Base-by-base conservation (phyloP, 2,113 vertebrate genomes). In the Marcusenius ussheri region DNA sequence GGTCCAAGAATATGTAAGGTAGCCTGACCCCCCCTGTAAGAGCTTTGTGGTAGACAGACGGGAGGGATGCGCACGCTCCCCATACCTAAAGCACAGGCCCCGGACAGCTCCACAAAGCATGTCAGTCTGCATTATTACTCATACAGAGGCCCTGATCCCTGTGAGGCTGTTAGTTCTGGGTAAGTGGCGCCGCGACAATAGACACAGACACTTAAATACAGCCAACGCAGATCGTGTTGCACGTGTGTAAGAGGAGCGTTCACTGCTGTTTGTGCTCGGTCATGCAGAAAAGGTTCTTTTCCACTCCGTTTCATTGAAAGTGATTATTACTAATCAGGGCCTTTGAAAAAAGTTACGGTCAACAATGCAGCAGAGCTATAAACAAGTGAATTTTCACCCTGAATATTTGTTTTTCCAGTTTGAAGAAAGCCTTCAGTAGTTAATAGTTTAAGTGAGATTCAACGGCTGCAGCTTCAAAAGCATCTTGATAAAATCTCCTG, bases 391-490 rank as follows among this genome's bases (percentile, higher is more conserved):
- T 50, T 45, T 70, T 89, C 88, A 83, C 47, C 27, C 7, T 19
- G 15, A 83, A 89, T 35, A 45, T 87, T 87, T 49, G 47, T 46
- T 17, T 27, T 15, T n/a, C 27, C 11, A 27, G 11, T 74, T 50
- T 86, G 49, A 49, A 85, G 24, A 92, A 95, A 91, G 92, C 89
- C 90, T 92, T 91, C 89, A 93, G n/a, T 91, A 91, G 87, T 84
- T 90, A 93, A 93, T 92, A 92, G 94, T 94, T 92, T 66, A 53
- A 90, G 89, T 89, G 93, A 95, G 88, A 93, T 93, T 94, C 91
- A 93, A 93, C 92, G 93, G 94, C 94, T 94, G 93, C 93, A 95
- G 93, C 93, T 56, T 89, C 92, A 93, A 93, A 94, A 42, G 84
- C 42, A 35, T 88, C 31, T 89, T 86, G 84, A 91, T 92, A 91